Conservation (phyloP, 2,797 vertebrate genomes). For the Amblyopsis hoosieri region DNA sequence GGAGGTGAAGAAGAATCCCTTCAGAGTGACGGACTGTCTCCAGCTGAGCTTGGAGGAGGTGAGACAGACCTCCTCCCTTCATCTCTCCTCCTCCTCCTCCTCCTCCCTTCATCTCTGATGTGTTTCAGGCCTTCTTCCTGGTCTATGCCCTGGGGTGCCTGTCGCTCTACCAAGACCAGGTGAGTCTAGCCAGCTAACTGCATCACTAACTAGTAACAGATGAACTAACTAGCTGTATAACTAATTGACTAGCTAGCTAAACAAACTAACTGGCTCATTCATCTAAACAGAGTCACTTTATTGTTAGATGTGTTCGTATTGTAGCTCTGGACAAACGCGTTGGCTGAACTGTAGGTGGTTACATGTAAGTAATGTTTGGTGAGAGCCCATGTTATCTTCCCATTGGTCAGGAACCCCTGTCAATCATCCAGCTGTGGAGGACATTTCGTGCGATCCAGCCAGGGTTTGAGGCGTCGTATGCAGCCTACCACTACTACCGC, state of each 20-base stretch:
- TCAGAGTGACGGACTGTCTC: constrained; percentile 86
- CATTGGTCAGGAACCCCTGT: constrained; percentile 83
- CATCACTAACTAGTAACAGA: background rate
- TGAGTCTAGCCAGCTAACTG: constrained; percentile 54
- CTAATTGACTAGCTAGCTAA: background rate
- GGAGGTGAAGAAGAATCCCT: constrained; percentile 82
- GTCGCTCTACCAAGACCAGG: constrained; percentile 84
- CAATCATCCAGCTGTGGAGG: constrained; percentile 85
- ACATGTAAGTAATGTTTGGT: background rate
- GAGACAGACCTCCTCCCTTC: constrained; percentile 23
- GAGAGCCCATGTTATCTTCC: constrained; percentile 17
- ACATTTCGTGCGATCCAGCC: constrained; percentile 77
- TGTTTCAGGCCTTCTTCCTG: constrained; percentile 92
- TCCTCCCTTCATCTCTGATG: constrained; percentile 28
- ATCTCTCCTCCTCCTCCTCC: background rate
- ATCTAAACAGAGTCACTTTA: no score
- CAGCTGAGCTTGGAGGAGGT: constrained; percentile 95
- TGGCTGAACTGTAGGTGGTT: background rate
- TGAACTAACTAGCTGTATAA: background rate
- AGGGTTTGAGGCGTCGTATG: constrained; percentile 83
- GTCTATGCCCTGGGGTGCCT: constrained; percentile 90
- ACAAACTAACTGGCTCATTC: no score
- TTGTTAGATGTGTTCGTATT: background rate
- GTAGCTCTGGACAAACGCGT: background rate
- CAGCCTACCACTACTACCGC: constrained; percentile 89